phyloP scores from a whole-genome alignment of 2,797 vertebrate genomes.

The Momotus momota region DNA sequence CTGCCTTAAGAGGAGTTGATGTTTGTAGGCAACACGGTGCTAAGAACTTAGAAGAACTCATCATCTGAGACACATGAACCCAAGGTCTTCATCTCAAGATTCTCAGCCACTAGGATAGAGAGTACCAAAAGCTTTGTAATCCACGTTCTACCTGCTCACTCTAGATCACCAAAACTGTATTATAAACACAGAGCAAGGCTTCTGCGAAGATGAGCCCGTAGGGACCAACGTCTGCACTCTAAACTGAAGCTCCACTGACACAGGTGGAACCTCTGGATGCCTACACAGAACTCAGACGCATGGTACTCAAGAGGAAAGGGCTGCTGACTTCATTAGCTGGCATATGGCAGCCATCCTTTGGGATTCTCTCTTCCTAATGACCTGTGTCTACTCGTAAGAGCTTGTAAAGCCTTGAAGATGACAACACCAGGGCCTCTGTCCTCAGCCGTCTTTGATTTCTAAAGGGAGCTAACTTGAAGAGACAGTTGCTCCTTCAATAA shows the following conservation, averaged over 20 bases:
- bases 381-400: background rate
- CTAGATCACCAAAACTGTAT: background rate
- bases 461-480: background rate
- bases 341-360: background rate
- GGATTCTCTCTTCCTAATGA: background rate
- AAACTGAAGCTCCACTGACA: background rate
- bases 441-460: background rate
- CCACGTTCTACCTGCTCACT: background rate
- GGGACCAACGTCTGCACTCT: background rate
- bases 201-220: background rate
- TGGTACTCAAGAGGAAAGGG: background rate
- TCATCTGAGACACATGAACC: background rate
- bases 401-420: background rate
- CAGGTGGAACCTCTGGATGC: background rate
- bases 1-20: background rate
- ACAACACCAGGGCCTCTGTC: background rate
- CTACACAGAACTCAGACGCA: background rate
- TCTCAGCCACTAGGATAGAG: background rate
- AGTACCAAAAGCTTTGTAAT: background rate
- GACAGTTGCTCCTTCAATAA: background rate
- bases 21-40: background rate
- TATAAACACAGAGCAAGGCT: background rate
- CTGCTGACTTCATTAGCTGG: background rate
- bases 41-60: background rate
- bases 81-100: background rate